Evolutionary conservation across 2,888 invertebrate species (phyloP), one percentile per base, ranked within the genome.

Genomic region (Nomada ruficornis): DNA sequence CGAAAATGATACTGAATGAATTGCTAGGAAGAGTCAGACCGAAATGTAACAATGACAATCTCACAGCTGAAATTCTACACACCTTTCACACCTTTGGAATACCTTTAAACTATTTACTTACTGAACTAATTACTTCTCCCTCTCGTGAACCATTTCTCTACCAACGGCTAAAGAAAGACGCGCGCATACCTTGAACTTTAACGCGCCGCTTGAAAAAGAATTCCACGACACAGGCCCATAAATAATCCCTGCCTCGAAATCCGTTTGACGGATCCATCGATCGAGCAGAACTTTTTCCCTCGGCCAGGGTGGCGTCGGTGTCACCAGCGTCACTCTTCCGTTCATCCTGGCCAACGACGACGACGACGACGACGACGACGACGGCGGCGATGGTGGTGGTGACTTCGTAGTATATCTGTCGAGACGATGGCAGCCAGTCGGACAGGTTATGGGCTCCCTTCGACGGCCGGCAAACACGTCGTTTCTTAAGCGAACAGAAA

Each of bases 391-490:
- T 69, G 55, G 18, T 44, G 81, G 65, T 77, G 74, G 77, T 82
- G 67, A 57, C 57, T 77, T 68, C 54, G 67, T 70, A 29, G 75
- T 74, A 54, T 83, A 76, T 77, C 86, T 78, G 77, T 80, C 75
- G 71, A 20, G 69, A 55, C 69, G 67, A 70, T 81, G 77, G 78
- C 81, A 82, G 77, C 68, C 80, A 67, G 88, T 86, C 78, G 71
- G 86, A 86, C 85, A 77, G 82, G 88, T 88, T 88, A 85, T 80
- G 83, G 77, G 69, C 62, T 63, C 70, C 80, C 77, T 86, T 85
- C 82, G 86, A 88, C 80, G 69, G 67, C 80, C 84, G 80, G 77
- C 86, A 85, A 87, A 89, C 87, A 87, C 86, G 85, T 84, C 85
- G 83, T 87, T 89, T 85, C 84, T 84, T 82, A 80, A 88, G 84